Evolutionary conservation across 2,888 invertebrate genomes (phyloP).

Genomic region (Lobophora halterata): DNA sequence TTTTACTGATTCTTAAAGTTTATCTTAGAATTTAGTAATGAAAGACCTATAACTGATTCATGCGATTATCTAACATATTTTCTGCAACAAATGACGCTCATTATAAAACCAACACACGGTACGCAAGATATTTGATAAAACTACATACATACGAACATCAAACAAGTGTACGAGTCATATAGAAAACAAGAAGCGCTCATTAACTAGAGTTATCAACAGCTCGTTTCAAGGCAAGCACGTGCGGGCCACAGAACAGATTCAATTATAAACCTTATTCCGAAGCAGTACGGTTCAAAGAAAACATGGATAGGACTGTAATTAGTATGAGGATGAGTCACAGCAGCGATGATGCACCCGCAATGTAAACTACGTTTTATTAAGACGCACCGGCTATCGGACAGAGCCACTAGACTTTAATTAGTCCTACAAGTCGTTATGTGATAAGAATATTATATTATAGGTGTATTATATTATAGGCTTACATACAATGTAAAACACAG

Average conservation of each 20-base stretch:
- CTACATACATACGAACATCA: constrained; percentile 8
- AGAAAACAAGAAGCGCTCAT: constrained; percentile 43
- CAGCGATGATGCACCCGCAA: constrained; percentile 47
- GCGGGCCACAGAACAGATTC: constrained; percentile 12
- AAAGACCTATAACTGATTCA: no score
- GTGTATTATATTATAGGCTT: no score
- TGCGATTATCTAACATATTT: no score
- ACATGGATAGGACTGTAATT: constrained; percentile 43
- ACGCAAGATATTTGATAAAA: constrained; percentile 11
- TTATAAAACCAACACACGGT: constrained; percentile 5
- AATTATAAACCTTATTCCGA: constrained; percentile 18
- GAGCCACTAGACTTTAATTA: constrained; percentile 28
- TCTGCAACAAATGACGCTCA: constrained; percentile 9
- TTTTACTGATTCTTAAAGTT: no score
- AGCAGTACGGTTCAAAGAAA: constrained; percentile 19
- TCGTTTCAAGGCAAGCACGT: constrained; percentile 58
- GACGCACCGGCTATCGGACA: constrained; percentile 30
- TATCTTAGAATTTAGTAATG: constrained; percentile 2
- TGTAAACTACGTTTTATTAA: constrained; percentile 41
- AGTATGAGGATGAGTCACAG: constrained; percentile 53
- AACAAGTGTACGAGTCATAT: constrained; percentile 29
- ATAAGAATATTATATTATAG: no score
- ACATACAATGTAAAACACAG: no score
- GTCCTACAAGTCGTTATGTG: constrained; percentile 17
- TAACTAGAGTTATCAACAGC: constrained; percentile 49